phyloP scores from a whole-genome alignment of 2,797 vertebrate genomes.

The Diplodus sargus region DNA sequence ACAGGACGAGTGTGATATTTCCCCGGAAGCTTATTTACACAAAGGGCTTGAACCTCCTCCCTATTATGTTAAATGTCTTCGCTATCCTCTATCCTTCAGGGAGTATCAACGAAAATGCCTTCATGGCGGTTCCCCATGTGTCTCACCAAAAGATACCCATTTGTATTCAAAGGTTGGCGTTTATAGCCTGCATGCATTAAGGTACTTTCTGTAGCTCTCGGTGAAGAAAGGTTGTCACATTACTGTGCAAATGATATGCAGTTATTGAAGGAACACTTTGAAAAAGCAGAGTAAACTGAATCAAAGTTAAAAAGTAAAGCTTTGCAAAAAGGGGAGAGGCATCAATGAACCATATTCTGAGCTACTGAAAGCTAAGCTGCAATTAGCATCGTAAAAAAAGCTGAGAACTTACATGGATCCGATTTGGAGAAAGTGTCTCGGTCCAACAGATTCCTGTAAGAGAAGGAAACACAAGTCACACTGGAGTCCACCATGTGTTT shows the following conservation, averaged over 20 bases:
- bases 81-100: constrained; percentile 45
- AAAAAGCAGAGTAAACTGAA: constrained; percentile 81
- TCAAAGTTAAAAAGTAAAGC: constrained; percentile 67
- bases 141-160: constrained; percentile 70
- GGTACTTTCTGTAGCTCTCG: constrained; percentile 71
- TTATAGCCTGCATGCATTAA: constrained; percentile 77
- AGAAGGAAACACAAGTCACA: constrained; percentile 46
- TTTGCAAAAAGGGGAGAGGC: constrained; percentile 29
- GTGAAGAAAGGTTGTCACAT: constrained; percentile 80
- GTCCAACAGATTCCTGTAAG: constrained; percentile 92
- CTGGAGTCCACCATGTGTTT: background rate
- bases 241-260: constrained; percentile 84
- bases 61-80: constrained; percentile 63
- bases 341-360: constrained; percentile 19
- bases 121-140: constrained; percentile 44
- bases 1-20: constrained; percentile 52
- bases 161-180: constrained; percentile 79
- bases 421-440: constrained; percentile 98
- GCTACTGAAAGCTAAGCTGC: constrained; percentile 18
- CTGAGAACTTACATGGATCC: constrained; percentile 90
- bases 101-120: constrained; percentile 60
- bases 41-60: constrained; percentile 55
- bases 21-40: constrained; percentile 56
- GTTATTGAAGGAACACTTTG: constrained; percentile 74
- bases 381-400: constrained; percentile 29